Conservation (phyloP, 1,140 invertebrate species). For the Lethrus apterus region DNA sequence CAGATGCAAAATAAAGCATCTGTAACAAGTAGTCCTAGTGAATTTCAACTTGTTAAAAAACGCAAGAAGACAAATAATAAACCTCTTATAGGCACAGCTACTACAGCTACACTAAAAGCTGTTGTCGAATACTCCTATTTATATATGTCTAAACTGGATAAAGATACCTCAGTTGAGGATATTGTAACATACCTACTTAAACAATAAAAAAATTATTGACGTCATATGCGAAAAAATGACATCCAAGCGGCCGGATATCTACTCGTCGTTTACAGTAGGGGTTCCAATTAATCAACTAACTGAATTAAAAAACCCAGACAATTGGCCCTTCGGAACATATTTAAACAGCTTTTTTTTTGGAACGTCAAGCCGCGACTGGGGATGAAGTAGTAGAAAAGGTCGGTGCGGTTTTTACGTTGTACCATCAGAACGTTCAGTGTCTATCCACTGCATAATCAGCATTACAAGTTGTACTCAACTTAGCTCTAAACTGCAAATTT, state of each 20-base stretch:
- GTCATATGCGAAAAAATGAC: slow-evolving; percentile 7
- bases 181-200: too few relatives aligned
- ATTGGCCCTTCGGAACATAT: slow-evolving; percentile 6
- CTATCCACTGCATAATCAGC: background rate
- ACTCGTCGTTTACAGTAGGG: slow-evolving; percentile 4
- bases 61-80: too few relatives aligned
- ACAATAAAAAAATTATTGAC: too few relatives aligned
- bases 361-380: background rate
- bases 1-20: too few relatives aligned
- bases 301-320: slow-evolving; percentile 4
- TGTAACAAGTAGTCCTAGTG: too few relatives aligned
- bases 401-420: background rate
- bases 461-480: background rate
- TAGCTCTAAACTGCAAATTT: slow-evolving; percentile 3
- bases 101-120: too few relatives aligned
- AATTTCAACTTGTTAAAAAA: too few relatives aligned
- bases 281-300: background rate
- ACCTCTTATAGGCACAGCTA: too few relatives aligned
- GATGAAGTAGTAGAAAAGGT: background rate
- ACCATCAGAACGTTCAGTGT: slow-evolving; percentile 8
- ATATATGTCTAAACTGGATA: too few relatives aligned
- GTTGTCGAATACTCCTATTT: too few relatives aligned
- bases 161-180: too few relatives aligned
- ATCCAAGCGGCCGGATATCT: slow-evolving; percentile 5
- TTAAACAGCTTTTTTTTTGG: slow-evolving; percentile 6